These are phyloP conservation scores for Cynocephalus volans DNA, from an alignment of 2,113 vertebrate genomes.

Conservation along the genomic window DNA sequence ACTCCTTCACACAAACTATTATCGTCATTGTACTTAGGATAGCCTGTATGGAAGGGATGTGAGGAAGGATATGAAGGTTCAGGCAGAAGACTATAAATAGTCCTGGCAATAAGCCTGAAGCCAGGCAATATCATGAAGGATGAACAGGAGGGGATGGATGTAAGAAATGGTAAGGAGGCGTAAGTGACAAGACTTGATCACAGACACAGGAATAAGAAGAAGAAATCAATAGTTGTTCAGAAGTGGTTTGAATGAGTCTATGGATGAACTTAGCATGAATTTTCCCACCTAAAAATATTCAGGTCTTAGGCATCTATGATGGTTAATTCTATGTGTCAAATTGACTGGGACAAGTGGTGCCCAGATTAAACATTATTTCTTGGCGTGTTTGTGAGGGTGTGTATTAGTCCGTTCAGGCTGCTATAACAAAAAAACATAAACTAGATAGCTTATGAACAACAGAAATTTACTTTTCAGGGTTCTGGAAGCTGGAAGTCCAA, in stretches of 20 bases:
- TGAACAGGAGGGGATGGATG: not conserved
- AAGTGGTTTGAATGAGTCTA: not conserved
- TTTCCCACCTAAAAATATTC: not conserved
- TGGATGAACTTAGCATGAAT: not conserved
- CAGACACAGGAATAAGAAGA: not conserved
- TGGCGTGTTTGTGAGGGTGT: not conserved
- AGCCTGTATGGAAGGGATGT: not conserved
- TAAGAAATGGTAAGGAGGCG: not conserved
- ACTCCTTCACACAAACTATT: not conserved
- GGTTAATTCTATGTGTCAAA: not conserved
- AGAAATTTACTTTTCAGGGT: not conserved
- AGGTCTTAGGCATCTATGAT: not conserved
- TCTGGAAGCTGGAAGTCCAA: not conserved
- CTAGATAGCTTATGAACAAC: not conserved
- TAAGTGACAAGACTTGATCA: not conserved
- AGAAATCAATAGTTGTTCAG: not conserved
- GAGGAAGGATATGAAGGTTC: not conserved
- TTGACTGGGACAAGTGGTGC: not conserved
- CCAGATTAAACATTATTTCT: not conserved
- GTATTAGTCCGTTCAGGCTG: not conserved
- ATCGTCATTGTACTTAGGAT: not conserved
- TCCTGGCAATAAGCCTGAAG: not conserved
- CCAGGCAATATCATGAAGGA: not conserved
- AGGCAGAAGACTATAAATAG: not conserved
- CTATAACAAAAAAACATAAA: not conserved